A percentile compares a stretch with the other conserved stretches of the same genome.
phyloP scores from a whole-genome alignment of 2,797 vertebrate species.

The Iguana delicatissima region DNA sequence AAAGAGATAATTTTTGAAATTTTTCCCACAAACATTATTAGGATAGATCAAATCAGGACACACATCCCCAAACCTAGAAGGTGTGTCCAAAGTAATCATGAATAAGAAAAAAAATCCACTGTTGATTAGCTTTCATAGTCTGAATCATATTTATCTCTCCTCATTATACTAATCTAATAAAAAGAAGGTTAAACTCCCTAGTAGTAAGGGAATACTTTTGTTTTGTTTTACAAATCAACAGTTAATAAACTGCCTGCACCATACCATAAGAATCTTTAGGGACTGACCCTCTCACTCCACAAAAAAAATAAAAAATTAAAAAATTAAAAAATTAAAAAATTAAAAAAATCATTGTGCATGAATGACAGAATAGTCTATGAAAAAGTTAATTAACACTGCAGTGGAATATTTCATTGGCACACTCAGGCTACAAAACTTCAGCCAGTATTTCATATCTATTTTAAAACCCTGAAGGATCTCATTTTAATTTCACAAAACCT shows the following conservation, averaged over 20 bases:
- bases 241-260: too few relatives aligned
- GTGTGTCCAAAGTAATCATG: background rate
- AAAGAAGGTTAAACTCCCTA: too few relatives aligned
- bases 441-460: background rate
- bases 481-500: slow-evolving; percentile 26
- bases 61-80: background rate
- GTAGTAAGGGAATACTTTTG: too few relatives aligned
- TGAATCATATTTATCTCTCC: background rate
- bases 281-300: background rate
- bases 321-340: too few relatives aligned
- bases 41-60: too few relatives aligned
- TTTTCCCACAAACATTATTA: too few relatives aligned
- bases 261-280: background rate
- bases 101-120: too few relatives aligned
- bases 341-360: background rate
- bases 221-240: too few relatives aligned
- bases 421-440: background rate
- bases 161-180: background rate
- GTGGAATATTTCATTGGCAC: background rate
- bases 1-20: too few relatives aligned
- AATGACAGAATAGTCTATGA: background rate
- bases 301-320: too few relatives aligned
- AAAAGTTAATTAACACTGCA: background rate
- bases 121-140: background rate
- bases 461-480: background rate